Evolutionary conservation across 2,888 invertebrate species (phyloP), one percentile per base, ranked within the genome.

Genomic region (Ceriagrion tenellum): DNA sequence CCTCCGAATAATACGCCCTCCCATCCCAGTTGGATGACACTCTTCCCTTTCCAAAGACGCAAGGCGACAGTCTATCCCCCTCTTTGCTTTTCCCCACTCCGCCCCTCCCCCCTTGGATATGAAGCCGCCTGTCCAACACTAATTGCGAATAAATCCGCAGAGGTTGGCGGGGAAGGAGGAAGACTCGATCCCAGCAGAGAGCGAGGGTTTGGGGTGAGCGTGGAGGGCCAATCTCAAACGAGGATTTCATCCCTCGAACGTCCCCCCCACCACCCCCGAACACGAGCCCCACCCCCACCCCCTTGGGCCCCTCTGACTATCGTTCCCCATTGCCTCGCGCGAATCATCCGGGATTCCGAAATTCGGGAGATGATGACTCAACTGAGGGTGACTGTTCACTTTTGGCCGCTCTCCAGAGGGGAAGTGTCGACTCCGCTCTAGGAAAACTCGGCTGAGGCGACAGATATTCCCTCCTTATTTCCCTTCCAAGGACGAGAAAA

Each of bases 141-240:
- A 81, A 81, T 81, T 81, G 81, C 81, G 81, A 81, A 35, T 81
- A 81, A 81, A 81, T 81, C 81, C 81, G 81, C 81, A 35, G 30
- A 30, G n/a, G n/a, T n/a, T 12, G n/a, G 69, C 13, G 35, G 16
- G 16, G 35, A 35, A 26, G 35, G 13, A 16, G 18, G 81, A 13
- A 35, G 81, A 35, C 30, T n/a, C n/a, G n/a, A 0, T 69, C n/a
- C n/a, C 12, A 1, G n/a, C 26, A 26, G 69, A n/a, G 69, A n/a
- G 30, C 12, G 81, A 16, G 35, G 35, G 74, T 30, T 0, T 69
- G 69, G 30, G 35, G 18, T 59, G 59, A 8, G 59, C 59, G 59
- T 26, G 81, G 81, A 35, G 30, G 35, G 35, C 81, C 30, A 81
- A 81, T 35, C 35, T 0, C n/a, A 26, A 26, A 18, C 16, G 35